A percentile compares a stretch with the other conserved stretches of the same genome.
Conservation (phyloP, 2,113 vertebrate species). For the Podiceps cristatus region DNA sequence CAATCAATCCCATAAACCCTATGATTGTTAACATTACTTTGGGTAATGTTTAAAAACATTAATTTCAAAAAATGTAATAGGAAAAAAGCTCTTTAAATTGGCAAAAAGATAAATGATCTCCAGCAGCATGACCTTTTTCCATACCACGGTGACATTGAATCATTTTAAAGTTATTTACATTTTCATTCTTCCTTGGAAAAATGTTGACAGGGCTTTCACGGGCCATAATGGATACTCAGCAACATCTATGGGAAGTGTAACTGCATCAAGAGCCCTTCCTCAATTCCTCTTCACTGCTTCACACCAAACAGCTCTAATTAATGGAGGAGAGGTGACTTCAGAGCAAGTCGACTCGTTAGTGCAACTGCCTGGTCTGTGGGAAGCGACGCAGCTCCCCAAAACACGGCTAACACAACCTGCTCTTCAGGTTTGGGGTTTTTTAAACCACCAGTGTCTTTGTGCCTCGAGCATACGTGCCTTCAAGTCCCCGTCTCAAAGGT, state of each 20-base stretch:
- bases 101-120: conserved; percentile 73
- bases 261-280: conserved; percentile 23
- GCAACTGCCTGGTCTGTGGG: neutral
- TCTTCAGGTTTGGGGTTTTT: neutral
- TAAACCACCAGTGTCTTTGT: conserved; percentile 22
- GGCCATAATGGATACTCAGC: conserved; percentile 43
- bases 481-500: neutral
- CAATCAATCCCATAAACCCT: conserved; percentile 72
- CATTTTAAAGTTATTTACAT: conserved; percentile 80
- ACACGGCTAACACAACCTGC: neutral
- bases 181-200: conserved; percentile 76
- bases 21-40: conserved; percentile 77
- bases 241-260: neutral
- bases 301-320: conserved; percentile 62
- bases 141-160: conserved; percentile 75
- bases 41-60: conserved; percentile 79
- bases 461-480: neutral
- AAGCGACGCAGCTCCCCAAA: neutral
- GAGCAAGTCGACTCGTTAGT: conserved; percentile 59
- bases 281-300: neutral
- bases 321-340: conserved; percentile 62
- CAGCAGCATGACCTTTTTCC: conserved; percentile 69
- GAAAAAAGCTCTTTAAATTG: conserved; percentile 79
- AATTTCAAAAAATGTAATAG: conserved; percentile 81
- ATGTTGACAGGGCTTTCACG: conserved; percentile 80